Evolutionary conservation across 2,113 vertebrate genomes (phyloP), one percentile per base, ranked within the genome.

Genomic region (Riparia riparia): DNA sequence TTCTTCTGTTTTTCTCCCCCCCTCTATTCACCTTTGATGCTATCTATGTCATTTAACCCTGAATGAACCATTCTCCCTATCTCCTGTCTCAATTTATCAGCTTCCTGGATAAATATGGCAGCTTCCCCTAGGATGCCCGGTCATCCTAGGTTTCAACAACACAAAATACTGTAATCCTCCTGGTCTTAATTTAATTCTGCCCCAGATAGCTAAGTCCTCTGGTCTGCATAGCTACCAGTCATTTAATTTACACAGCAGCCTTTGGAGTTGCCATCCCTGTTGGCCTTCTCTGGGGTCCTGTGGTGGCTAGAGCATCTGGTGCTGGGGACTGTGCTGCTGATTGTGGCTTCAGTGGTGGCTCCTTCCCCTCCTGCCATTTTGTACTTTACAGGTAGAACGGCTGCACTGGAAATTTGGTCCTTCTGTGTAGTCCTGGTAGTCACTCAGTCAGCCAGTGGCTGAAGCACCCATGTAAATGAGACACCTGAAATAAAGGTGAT

Each of bases 121-220:
- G 37, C 79, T 95, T 74, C 80, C 68, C 76, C 45, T 73, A 56
- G 31, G 28, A 28, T 53, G 85, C 28, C 61, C 10, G 5, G 88
- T 94, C 87, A 90, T 74, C 73, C 86, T 83, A 56, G 73, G 53
- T 91, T 95, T 86, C 72, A 94, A 45, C 86, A 71, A 42, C 63
- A 72, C 50, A 37, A 87, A 86, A 87, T 89, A 61, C 82, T 77
- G 28, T 95, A 86, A 96, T 96, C 73, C 66, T 92, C 17, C 81
- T 91, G 22, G n/a, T 90, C 96, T 93, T 70, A 71, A 86, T 84
- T 95, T 93, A 93, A 82, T 97, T 97, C 88, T 96, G 47, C 74
- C 86, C 76, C 31, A 93, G 39, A 90, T 96, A 94, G 79, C 54
- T 71, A 91, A 82, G 56, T 79, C 41, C 26, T 85, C 44, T 39